phyloP scores from a whole-genome alignment of 2,113 vertebrate species.

The Alouatta palliata region DNA sequence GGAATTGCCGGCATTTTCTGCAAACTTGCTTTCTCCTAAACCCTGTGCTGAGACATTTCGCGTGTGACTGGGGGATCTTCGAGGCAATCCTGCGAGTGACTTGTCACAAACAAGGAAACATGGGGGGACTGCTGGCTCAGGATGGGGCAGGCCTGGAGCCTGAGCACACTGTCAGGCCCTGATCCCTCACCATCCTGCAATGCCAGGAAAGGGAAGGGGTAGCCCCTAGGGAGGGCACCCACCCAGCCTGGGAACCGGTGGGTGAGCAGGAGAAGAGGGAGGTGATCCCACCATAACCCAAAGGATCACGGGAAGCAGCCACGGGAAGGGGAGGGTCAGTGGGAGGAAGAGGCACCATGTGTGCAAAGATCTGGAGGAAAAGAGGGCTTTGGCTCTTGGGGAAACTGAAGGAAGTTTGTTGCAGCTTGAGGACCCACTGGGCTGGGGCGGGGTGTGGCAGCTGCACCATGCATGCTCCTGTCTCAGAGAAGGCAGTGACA shows the following conservation, averaged over 20 bases:
- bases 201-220: neutral
- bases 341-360: neutral
- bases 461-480: neutral
- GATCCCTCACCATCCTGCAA: neutral
- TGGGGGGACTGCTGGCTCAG: neutral
- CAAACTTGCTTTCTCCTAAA: neutral
- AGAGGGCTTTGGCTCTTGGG: neutral
- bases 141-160: neutral
- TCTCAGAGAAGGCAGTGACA: neutral
- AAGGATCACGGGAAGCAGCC: neutral
- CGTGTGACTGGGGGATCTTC: fast-evolving
- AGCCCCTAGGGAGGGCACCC: neutral
- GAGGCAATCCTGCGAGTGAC: neutral
- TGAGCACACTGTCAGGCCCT: neutral
- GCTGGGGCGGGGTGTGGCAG: neutral
- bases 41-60: neutral
- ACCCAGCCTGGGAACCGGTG: no score
- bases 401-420: neutral
- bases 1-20: neutral
- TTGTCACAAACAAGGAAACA: neutral
- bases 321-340: neutral
- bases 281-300: fast-evolving
- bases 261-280: neutral
- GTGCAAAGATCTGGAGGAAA: neutral
- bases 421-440: neutral